Base-by-base conservation (phyloP, 1,140 invertebrate genomes). In the Eurosta solidaginis region DNA sequence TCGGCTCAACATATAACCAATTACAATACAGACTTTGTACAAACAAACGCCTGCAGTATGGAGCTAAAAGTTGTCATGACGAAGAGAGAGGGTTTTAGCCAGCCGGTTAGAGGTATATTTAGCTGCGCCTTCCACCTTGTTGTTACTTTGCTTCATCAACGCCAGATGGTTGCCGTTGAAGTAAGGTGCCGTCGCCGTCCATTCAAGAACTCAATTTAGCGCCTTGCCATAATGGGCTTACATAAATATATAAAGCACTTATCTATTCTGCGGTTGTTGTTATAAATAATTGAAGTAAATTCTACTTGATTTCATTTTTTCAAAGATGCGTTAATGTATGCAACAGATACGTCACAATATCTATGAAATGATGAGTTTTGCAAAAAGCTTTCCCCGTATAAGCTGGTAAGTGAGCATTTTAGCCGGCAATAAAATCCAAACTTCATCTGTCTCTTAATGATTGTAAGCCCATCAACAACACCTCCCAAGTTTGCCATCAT, bases 1-100 rank as follows among this genome's bases (percentile, higher is more conserved):
- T 33, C 75, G 73, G 40, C n/a, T 25, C 10, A 9, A 22, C 75
- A 76, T 40, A 52, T 76, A 76, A 76, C 49, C 75, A 76, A 25
- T 76, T 54, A 68, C 54, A 33, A 63, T 9, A 33, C 33, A n/a
- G n/a, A n/a, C n/a, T n/a, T n/a, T n/a, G n/a, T n/a, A n/a, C n/a
- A n/a, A n/a, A n/a, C n/a, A n/a, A n/a, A 9, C 33, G 17, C n/a
- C 36, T 40, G 27, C 54, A 14, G 54, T 9, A 29, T 25, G n/a
- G 27, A 25, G 25, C 49, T 25, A 52, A 20, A 52, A 22, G 49
- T 17, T 3, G 47, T 10, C 2, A 22, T 52, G 20, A 52, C 5
- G 49, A 7, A 6, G 1, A 5, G 1, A 25, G 49, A 17, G 9
- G 17, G 4, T 17, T n/a, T 9, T 17, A 22, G 54, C 54, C 5